phyloP scores from a whole-genome alignment of 1,140 invertebrate species.

The Luehdorfia chinensis region DNA sequence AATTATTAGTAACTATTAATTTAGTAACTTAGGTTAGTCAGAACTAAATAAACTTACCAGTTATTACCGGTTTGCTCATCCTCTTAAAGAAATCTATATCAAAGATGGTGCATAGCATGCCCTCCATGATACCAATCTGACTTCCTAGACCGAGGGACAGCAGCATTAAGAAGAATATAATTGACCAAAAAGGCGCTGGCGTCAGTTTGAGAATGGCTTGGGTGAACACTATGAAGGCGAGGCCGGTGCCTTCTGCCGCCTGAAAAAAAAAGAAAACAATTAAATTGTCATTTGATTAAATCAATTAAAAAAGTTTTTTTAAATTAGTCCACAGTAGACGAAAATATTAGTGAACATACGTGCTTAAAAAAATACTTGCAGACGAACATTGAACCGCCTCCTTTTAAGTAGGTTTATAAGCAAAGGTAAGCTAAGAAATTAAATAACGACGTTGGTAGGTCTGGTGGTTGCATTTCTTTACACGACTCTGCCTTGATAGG shows the following conservation, averaged over 20 bases:
- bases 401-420: no score
- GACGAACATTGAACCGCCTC: no score
- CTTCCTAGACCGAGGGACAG: constrained; percentile 92
- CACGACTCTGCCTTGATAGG: not conserved
- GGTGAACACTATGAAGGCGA: constrained; percentile 95
- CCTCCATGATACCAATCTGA: constrained; percentile 94
- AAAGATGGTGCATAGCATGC: constrained; percentile 95
- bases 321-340: no score
- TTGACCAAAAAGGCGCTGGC: constrained; percentile 93
- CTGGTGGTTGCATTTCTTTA: no score
- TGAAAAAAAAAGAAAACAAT: constrained; percentile 54
- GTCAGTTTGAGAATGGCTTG: constrained; percentile 94
- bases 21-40: no score
- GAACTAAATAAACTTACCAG: constrained; percentile 84
- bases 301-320: no score
- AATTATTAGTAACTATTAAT: no score
- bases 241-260: constrained; percentile 95
- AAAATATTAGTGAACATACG: no score
- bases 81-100: constrained; percentile 94
- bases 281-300: constrained; percentile 16
- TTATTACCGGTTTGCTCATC: constrained; percentile 91
- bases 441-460: no score
- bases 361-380: no score
- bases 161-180: constrained; percentile 96
- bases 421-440: no score